These are phyloP conservation scores for Corticium candelabrum DNA, from an alignment of 37 sponge, comb jelly and placozoan species.

Conservation along the genomic window DNA sequence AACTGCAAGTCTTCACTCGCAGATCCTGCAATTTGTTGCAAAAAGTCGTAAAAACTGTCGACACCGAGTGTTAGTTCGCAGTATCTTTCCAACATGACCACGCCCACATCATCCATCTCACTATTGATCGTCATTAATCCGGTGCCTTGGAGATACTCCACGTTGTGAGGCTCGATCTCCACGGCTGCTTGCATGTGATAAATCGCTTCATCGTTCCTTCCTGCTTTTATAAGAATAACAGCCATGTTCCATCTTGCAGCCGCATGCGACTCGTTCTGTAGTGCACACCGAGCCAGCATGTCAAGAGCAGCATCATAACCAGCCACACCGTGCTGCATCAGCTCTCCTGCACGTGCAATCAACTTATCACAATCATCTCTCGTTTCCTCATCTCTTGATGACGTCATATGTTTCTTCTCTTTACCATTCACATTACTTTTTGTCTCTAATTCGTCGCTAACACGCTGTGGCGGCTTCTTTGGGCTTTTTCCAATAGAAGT, in stretches of 20 bases:
- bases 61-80: slow-evolving; percentile 36
- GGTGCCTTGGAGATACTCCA: slow-evolving; percentile 21
- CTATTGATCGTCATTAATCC: slow-evolving; percentile 16
- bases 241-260: slow-evolving; percentile 63
- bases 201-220: slow-evolving; percentile 41
- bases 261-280: slow-evolving; percentile 43
- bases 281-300: slow-evolving; percentile 49
- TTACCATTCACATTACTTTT: too few relatives aligned
- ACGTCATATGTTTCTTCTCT: too few relatives aligned
- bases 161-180: slow-evolving; percentile 31
- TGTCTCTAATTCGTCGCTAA: too few relatives aligned
- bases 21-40: slow-evolving; percentile 38
- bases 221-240: slow-evolving; percentile 40
- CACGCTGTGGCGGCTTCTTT: too few relatives aligned
- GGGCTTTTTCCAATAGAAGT: too few relatives aligned
- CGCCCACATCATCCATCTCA: slow-evolving; percentile 20
- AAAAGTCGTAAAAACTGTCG: slow-evolving; percentile 34
- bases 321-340: background rate
- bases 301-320: slow-evolving; percentile 43
- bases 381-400: too few relatives aligned
- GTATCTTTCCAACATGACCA: slow-evolving; percentile 40
- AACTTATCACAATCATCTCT: slow-evolving; percentile 16
- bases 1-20: slow-evolving; percentile 66
- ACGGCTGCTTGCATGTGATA: slow-evolving; percentile 47
- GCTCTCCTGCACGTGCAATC: background rate